Evolutionary conservation across 92 coral and sea anemone genomes (phyloP).

Genomic region (Desmophyllum pertusum): DNA sequence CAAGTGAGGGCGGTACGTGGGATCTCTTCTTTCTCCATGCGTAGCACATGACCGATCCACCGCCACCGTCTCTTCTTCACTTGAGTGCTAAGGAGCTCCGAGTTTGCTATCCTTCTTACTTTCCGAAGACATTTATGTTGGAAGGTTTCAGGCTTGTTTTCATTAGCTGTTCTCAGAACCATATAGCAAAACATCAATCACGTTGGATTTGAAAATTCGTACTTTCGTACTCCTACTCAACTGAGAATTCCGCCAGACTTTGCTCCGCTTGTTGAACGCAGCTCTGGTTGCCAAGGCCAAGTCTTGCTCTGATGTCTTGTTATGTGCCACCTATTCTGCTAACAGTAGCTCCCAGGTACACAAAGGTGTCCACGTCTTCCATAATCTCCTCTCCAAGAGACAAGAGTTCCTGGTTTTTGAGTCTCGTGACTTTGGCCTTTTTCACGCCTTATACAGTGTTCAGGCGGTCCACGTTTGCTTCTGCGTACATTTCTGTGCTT

Average conservation of each 20-base stretch:
- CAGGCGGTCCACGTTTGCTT: too few relatives aligned
- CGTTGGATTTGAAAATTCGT: too few relatives aligned
- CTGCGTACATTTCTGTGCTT: background rate
- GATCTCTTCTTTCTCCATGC: too few relatives aligned
- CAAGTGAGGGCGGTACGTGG: too few relatives aligned
- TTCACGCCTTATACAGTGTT: too few relatives aligned
- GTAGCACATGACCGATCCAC: too few relatives aligned
- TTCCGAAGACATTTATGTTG: background rate
- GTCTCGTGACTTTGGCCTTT: slow-evolving; percentile 26
- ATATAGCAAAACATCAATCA: background rate
- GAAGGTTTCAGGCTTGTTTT: background rate
- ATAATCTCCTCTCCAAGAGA: slow-evolving; percentile 1
- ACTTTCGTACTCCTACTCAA: background rate
- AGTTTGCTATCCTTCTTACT: too few relatives aligned
- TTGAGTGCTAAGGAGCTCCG: too few relatives aligned
- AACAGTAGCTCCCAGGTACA: background rate
- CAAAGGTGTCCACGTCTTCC: background rate
- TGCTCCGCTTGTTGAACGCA: background rate
- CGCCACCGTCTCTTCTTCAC: too few relatives aligned
- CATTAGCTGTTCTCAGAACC: background rate
- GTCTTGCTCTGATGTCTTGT: background rate
- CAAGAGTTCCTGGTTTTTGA: slow-evolving; percentile 21
- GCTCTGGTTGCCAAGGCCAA: background rate
- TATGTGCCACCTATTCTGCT: background rate
- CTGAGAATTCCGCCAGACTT: background rate